phyloP scores from a whole-genome alignment of 2,113 vertebrate genomes.

The Laticauda laticaudata region DNA sequence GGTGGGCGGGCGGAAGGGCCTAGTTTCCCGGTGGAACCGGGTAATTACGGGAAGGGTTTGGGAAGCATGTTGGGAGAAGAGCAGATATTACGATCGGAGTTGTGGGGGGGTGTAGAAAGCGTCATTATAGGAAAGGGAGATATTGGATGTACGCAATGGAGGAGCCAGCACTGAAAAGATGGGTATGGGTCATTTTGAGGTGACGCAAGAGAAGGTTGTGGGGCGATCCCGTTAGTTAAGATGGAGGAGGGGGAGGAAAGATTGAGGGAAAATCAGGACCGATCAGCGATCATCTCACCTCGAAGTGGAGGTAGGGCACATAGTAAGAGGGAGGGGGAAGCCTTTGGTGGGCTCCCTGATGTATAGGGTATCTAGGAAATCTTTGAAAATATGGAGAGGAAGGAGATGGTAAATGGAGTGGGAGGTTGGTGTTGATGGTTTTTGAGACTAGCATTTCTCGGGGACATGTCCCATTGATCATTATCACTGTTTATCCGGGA shows the following conservation, averaged over 20 bases:
- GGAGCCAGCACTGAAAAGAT: background rate
- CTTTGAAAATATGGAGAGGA: background rate
- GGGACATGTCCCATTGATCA: background rate
- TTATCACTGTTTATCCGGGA: background rate
- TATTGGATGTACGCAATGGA: conserved; percentile 14
- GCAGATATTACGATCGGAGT: background rate
- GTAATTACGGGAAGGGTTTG: background rate
- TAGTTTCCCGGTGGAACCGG: background rate
- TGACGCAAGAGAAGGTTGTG: background rate
- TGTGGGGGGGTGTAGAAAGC: background rate
- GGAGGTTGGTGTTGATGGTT: background rate
- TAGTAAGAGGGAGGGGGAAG: background rate
- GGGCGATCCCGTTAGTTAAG: background rate
- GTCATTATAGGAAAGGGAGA: background rate
- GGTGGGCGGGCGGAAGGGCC: conserved; percentile 14
- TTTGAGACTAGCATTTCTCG: background rate
- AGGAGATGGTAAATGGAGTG: background rate
- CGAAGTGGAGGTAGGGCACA: background rate
- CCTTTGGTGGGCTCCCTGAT: background rate
- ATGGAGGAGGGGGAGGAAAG: background rate
- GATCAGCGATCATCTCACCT: background rate
- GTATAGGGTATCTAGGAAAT: background rate
- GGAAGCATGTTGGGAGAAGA: background rate
- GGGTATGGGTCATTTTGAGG: background rate
- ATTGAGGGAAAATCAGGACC: background rate